Conservation (phyloP, 2,888 invertebrate species). For the Pemphredon lugubris region DNA sequence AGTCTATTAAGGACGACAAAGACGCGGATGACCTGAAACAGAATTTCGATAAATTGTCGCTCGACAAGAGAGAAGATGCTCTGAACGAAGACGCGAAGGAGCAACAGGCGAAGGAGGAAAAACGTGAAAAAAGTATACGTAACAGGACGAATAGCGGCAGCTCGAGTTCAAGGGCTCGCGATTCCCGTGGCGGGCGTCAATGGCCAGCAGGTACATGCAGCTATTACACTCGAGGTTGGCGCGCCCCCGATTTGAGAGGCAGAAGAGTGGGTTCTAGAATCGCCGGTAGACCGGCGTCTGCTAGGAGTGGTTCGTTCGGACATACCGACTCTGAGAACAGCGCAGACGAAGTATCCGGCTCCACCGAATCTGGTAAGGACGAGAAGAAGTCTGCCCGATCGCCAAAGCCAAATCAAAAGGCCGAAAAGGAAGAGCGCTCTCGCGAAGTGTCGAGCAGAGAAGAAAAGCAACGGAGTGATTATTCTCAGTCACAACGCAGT, state of each 20-base stretch:
- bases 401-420: slow-evolving; percentile 81
- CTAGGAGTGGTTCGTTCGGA: slow-evolving; percentile 82
- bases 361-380: slow-evolving; percentile 83
- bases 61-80: slow-evolving; percentile 81
- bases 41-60: slow-evolving; percentile 73
- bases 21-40: slow-evolving; percentile 73
- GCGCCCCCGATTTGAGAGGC: slow-evolving; percentile 81
- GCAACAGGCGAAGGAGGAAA: slow-evolving; percentile 77
- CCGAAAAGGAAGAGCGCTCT: slow-evolving; percentile 84
- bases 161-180: slow-evolving; percentile 77
- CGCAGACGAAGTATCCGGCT: slow-evolving; percentile 86
- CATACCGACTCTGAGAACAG: slow-evolving; percentile 90
- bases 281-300: slow-evolving; percentile 77
- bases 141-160: slow-evolving; percentile 82
- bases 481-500: slow-evolving; percentile 63
- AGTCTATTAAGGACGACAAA: slow-evolving; percentile 80
- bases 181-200: slow-evolving; percentile 80
- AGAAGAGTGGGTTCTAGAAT: slow-evolving; percentile 76
- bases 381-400: slow-evolving; percentile 83
- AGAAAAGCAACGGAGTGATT: slow-evolving; percentile 73
- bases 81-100: slow-evolving; percentile 78
- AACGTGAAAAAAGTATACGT: slow-evolving; percentile 76
- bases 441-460: slow-evolving; percentile 81
- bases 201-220: slow-evolving; percentile 81
- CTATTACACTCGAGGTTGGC: slow-evolving; percentile 80